Base-by-base conservation (phyloP, 2,113 vertebrate species). In the Tamias sibiricus region DNA sequence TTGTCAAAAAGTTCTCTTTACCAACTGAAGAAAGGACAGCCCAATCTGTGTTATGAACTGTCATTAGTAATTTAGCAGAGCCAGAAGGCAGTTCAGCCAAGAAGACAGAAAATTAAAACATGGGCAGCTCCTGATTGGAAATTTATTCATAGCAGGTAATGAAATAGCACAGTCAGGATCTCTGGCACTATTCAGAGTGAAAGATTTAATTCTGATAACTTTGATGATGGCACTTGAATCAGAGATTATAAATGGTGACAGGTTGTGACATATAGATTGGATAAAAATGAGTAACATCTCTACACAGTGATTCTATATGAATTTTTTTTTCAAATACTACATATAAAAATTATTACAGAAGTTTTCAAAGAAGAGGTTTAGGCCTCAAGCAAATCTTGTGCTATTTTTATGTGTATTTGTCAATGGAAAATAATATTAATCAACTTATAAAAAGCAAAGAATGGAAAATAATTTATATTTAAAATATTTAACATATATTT, bases 61-160 rank as follows among this genome's bases (percentile, higher is more conserved):
- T 96, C 96, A 96, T 88, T 96, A 97, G 96, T 91, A 97, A 97
- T 98, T 97, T 97, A 97, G 90, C 87, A 94, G 44, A 95, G 77
- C 28, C 94, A 88, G 77, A 97, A 97, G 85, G 84, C 94, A 97
- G 96, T 94, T 97, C 77, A 93, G 77, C 87, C 1, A 0, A 97
- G 81, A 82, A 98, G 97, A 98, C 92, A 97, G 96, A 97, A 97
- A 97, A 98, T 97, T 97, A 97, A 96, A 97, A 97, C 85, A 96
- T 91, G 97, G 97, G 96, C 97, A 96, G 94, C 94, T 85, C 81
- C 92, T 97, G 96, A 97, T 97, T 97, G 95, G 90, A 97, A 98
- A 98, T 97, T 90, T 97, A 98, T 98, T 97, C 97, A 97, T 96
- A 88, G 95, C 90, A 95, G 96, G 96, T 97, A 97, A 97, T 97